A percentile compares a stretch with the other conserved stretches of the same genome.
Conservation (phyloP, 2,888 invertebrate genomes). For the Apomyelois bistriatella region DNA sequence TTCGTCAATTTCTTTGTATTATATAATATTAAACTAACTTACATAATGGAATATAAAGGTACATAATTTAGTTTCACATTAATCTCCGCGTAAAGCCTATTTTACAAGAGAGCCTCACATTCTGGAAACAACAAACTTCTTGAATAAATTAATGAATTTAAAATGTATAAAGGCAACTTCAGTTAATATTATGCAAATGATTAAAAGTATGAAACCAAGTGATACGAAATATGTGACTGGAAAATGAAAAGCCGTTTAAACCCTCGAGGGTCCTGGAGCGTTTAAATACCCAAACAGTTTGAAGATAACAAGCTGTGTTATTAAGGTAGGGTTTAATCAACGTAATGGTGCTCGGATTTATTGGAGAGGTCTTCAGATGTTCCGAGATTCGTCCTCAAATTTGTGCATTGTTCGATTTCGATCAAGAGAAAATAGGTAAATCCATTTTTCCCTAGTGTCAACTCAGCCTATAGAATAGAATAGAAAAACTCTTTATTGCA, state of each 20-base stretch:
- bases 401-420: not conserved
- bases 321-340: slow-evolving; percentile 27
- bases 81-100: no score
- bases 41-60: no score
- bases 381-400: not conserved
- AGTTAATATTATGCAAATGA: not conserved
- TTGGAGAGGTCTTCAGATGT: not conserved
- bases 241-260: slow-evolving; percentile 25
- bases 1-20: no score
- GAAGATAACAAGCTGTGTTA: slow-evolving; percentile 18
- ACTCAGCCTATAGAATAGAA: no score
- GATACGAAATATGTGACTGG: slow-evolving; percentile 20
- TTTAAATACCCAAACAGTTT: slow-evolving; percentile 20
- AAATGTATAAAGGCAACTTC: not conserved
- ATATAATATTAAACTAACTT: no score
- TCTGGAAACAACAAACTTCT: not conserved
- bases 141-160: not conserved
- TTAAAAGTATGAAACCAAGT: slow-evolving; percentile 8
- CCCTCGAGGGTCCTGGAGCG: slow-evolving; percentile 18
- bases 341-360: slow-evolving; percentile 3
- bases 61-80: no score
- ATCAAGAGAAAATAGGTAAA: not conserved
- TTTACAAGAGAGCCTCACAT: not conserved
- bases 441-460: no score
- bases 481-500: no score